Conservation (phyloP, 2,888 invertebrate species). For the Drosophila robusta region DNA sequence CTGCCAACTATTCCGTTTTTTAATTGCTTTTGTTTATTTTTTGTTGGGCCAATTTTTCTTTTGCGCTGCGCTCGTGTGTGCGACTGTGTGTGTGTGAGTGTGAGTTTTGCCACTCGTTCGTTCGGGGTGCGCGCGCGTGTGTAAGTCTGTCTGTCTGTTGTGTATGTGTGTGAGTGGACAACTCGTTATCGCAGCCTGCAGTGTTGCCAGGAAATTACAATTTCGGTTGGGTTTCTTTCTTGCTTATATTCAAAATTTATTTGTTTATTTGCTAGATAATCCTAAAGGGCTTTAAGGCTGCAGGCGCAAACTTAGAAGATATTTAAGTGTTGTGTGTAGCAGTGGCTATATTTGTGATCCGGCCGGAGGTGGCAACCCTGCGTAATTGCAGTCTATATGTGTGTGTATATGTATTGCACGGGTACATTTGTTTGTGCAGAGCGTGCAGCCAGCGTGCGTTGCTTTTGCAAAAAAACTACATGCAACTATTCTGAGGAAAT, state of each 20-base stretch:
- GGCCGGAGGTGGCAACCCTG: conserved; percentile 68
- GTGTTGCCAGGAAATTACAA: conserved; percentile 52
- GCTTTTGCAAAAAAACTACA: conserved; percentile 52
- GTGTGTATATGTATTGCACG: conserved; percentile 70
- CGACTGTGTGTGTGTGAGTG: conserved; percentile 47
- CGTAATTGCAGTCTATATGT: conserved; percentile 76
- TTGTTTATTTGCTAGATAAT: neutral
- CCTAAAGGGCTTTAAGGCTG: neutral
- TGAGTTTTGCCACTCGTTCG: conserved; percentile 68
- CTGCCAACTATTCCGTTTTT: conserved; percentile 72
- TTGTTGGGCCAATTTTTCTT: conserved; percentile 82
- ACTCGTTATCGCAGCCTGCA: conserved; percentile 47
- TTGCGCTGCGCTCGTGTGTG: conserved; percentile 70
- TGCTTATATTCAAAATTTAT: conserved; percentile 2
- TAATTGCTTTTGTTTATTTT: conserved; percentile 84
- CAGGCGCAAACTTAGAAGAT: neutral
- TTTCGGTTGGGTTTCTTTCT: conserved; percentile 7
- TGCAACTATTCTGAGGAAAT: conserved; percentile 42
- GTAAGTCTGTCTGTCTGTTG: conserved; percentile 52
- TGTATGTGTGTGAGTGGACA: conserved; percentile 39
- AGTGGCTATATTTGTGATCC: conserved; percentile 27
- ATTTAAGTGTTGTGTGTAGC: neutral
- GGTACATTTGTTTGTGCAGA: conserved; percentile 79
- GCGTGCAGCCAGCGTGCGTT: conserved; percentile 68
- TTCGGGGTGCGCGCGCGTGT: conserved; percentile 74